phyloP scores from a whole-genome alignment of 2,888 invertebrate species.

The Serripes groenlandicus region DNA sequence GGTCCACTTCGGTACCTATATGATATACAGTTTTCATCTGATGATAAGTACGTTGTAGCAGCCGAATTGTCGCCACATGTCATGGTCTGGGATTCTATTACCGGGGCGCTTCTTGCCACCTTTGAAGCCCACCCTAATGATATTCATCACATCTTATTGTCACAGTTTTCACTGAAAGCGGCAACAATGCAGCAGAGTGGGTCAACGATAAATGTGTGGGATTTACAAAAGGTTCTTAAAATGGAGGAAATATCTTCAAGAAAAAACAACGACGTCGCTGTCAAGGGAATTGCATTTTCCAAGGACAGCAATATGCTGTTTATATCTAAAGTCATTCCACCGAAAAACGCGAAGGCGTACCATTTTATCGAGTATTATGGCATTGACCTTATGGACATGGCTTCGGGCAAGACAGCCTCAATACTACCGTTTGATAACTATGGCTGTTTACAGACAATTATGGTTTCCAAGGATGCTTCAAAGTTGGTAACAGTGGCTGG shows the following conservation, averaged over 20 bases:
- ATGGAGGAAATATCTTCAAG: slow-evolving; percentile 59
- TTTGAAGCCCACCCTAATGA: slow-evolving; percentile 60
- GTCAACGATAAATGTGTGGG: slow-evolving; percentile 63
- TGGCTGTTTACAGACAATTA: slow-evolving; percentile 48
- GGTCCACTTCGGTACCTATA: slow-evolving; percentile 58
- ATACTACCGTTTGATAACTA: slow-evolving; percentile 63
- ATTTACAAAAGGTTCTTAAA: slow-evolving; percentile 54
- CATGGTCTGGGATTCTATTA: slow-evolving; percentile 63
- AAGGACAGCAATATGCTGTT: slow-evolving; percentile 59
- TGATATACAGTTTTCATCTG: slow-evolving; percentile 56
- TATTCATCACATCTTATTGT: slow-evolving; percentile 46
- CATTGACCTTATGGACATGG: slow-evolving; percentile 66
- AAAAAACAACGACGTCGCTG: slow-evolving; percentile 48
- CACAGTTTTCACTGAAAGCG: slow-evolving; percentile 29
- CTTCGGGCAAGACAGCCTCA: slow-evolving; percentile 35
- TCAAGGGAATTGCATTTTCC: slow-evolving; percentile 52
- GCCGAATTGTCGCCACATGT: slow-evolving; percentile 56
- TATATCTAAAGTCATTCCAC: slow-evolving; percentile 56
- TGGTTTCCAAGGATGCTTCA: slow-evolving; percentile 57
- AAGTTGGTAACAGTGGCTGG: slow-evolving; percentile 50
- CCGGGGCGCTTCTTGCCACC: slow-evolving; percentile 52
- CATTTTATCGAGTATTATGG: slow-evolving; percentile 77
- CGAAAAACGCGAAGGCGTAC: slow-evolving; percentile 70
- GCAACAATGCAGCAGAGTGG: slow-evolving; percentile 59
- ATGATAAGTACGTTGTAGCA: slow-evolving; percentile 62